phyloP scores from a whole-genome alignment of 1,140 invertebrate species.

The Phocides pigmalion region DNA sequence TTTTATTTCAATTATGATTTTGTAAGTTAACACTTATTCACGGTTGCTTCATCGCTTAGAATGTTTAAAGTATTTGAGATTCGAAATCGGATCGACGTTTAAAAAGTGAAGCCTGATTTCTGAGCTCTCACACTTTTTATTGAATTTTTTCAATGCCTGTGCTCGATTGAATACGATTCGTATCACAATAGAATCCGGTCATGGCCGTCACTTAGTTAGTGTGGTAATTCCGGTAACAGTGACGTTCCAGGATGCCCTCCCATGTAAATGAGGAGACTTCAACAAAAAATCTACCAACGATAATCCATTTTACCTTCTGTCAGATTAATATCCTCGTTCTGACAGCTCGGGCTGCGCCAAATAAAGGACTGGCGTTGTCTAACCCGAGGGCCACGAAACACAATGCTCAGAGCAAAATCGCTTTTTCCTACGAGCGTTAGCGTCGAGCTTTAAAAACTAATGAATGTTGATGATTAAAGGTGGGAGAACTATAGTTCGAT shows the following conservation, averaged over 20 bases:
- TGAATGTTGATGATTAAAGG: no score
- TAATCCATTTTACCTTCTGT: slow-evolving; percentile 33
- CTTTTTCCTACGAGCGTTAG: no score
- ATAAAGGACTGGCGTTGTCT: slow-evolving; percentile 6
- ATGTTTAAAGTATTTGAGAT: neutral
- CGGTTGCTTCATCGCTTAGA: neutral
- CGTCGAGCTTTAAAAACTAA: no score
- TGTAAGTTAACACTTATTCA: neutral
- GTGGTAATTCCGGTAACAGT: slow-evolving; percentile 49
- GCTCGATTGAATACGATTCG: slow-evolving; percentile 60
- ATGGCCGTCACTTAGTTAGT: slow-evolving; percentile 54
- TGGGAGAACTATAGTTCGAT: no score
- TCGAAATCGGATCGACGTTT: slow-evolving; percentile 46
- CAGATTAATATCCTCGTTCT: slow-evolving; percentile 22
- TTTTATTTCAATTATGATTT: no score
- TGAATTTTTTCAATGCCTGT: slow-evolving; percentile 57
- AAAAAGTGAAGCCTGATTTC: slow-evolving; percentile 54
- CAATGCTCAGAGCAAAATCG: no score
- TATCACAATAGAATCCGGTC: slow-evolving; percentile 57
- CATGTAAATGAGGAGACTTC: slow-evolving; percentile 9
- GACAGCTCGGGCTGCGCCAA: slow-evolving; percentile 20
- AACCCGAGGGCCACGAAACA: no score
- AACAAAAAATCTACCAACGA: slow-evolving; percentile 20
- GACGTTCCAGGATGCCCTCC: slow-evolving; percentile 35
- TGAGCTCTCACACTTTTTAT: slow-evolving; percentile 65